A percentile compares a stretch with the other conserved stretches of the same genome.
Evolutionary conservation across 2,888 invertebrate species (phyloP).

Genomic region (Macaria notata): DNA sequence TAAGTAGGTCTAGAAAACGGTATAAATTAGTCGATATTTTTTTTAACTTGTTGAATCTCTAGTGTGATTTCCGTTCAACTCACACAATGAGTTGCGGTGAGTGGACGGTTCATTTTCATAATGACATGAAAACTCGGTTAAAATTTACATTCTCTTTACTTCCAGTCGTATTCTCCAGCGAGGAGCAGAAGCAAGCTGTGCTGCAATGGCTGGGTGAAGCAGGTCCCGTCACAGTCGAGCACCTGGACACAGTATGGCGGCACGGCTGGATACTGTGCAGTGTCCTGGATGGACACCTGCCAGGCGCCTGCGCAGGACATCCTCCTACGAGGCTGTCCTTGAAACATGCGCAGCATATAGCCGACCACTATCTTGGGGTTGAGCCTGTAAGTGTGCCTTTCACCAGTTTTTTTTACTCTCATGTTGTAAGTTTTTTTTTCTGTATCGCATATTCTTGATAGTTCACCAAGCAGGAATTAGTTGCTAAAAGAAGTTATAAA

Average conservation of each 20-base stretch:
- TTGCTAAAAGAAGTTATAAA: too few species aligned
- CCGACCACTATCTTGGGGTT: slow-evolving; percentile 83
- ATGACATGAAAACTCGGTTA: too few species aligned
- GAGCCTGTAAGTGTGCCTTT: slow-evolving; percentile 69
- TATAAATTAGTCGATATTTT: too few species aligned
- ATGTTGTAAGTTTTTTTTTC: too few species aligned
- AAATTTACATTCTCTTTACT: slow-evolving; percentile 10
- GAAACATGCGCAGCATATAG: slow-evolving; percentile 82
- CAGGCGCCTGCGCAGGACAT: slow-evolving; percentile 83
- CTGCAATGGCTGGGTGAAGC: slow-evolving; percentile 70
- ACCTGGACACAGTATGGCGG: slow-evolving; percentile 80
- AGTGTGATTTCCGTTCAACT: too few species aligned
- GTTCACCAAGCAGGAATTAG: too few species aligned
- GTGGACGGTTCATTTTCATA: too few species aligned
- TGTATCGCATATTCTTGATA: too few species aligned
- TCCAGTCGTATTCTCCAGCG: slow-evolving; percentile 72
- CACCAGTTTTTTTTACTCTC: not conserved
- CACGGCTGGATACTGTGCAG: slow-evolving; percentile 84
- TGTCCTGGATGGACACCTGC: slow-evolving; percentile 81
- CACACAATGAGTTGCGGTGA: too few species aligned
- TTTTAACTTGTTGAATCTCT: too few species aligned
- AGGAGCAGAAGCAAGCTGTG: slow-evolving; percentile 67
- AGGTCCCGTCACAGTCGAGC: slow-evolving; percentile 64
- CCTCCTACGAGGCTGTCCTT: slow-evolving; percentile 70
- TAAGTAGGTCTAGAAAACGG: too few species aligned